Evolutionary conservation across 2,888 invertebrate genomes (phyloP).

Genomic region (Callinectes sapidus): DNA sequence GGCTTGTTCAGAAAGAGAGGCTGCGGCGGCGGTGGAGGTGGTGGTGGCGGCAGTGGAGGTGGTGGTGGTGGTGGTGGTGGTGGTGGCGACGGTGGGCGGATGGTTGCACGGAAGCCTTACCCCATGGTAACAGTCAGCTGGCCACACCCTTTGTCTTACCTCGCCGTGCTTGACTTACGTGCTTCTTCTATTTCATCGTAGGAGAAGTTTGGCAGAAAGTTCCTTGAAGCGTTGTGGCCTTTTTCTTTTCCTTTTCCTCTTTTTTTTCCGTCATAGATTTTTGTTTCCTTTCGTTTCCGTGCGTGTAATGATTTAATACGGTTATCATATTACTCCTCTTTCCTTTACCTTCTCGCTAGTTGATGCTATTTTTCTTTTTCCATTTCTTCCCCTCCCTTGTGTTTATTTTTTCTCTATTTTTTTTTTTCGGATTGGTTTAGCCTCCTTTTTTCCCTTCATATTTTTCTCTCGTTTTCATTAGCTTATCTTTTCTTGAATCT

Average conservation of each 20-base stretch:
- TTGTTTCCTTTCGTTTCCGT: not conserved
- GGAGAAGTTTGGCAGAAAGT: not conserved
- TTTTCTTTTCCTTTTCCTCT: not conserved
- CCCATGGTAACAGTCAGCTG: conserved; percentile 33
- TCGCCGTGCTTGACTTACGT: not conserved
- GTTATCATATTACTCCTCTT: not conserved
- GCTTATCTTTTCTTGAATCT: too few relatives aligned
- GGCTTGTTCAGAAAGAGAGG: conserved; percentile 19
- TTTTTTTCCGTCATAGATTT: too few relatives aligned
- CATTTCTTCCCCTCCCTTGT: not conserved
- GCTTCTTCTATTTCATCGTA: not conserved
- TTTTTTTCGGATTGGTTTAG: too few relatives aligned
- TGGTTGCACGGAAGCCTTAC: not conserved
- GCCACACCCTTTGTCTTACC: conserved; percentile 28
- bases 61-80: not conserved
- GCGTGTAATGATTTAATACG: not conserved
- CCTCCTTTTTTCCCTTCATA: too few relatives aligned
- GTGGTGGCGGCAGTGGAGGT: not conserved
- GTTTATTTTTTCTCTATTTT: too few relatives aligned
- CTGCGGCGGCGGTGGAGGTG: conserved; percentile 1
- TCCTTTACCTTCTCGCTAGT: not conserved
- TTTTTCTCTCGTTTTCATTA: not conserved
- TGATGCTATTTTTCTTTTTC: not conserved
- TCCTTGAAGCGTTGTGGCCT: not conserved
- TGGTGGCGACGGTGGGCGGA: not conserved